Conservation (phyloP, 2,888 invertebrate genomes). For the Lepidochitona cinerea region DNA sequence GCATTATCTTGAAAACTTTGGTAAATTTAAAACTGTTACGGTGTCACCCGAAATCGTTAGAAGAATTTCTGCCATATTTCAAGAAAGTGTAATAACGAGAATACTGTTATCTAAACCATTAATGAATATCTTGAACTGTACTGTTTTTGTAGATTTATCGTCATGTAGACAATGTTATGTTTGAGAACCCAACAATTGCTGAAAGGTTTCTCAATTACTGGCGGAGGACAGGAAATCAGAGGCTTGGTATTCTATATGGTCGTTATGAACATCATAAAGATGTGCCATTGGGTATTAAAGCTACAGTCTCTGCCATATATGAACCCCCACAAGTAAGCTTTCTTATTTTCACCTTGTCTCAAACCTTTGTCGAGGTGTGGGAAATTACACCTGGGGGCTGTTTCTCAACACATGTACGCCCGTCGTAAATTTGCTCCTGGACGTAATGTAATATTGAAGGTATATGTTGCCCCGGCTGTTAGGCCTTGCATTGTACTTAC, state of each 20-base stretch:
- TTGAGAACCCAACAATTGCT: slow-evolving; percentile 95
- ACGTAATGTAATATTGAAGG: too few species aligned
- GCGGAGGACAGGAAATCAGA: slow-evolving; percentile 90
- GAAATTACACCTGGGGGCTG: too few species aligned
- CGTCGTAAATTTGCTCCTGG: too few species aligned
- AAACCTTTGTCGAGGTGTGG: neutral
- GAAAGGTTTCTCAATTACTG: slow-evolving; percentile 97
- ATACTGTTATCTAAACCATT: too few species aligned
- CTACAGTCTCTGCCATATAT: slow-evolving; percentile 93
- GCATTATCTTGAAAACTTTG: too few species aligned
- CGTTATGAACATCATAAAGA: slow-evolving; percentile 92
- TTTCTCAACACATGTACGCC: neutral
- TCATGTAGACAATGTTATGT: slow-evolving; percentile 96
- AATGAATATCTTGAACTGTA: too few species aligned
- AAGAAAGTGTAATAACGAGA: too few species aligned
- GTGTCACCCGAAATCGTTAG: too few species aligned
- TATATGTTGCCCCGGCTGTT: too few species aligned
- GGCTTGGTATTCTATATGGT: slow-evolving; percentile 94
- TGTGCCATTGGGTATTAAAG: slow-evolving; percentile 91
- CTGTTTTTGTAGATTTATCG: slow-evolving; percentile 83
- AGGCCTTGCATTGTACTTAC: too few species aligned
- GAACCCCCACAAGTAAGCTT: slow-evolving; percentile 91
- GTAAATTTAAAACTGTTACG: too few species aligned
- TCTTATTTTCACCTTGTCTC: neutral
- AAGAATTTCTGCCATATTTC: too few species aligned